These are phyloP conservation scores for Ichneumoninae sp. DNA, from an alignment of 2,888 invertebrate genomes.

Conservation along the genomic window DNA sequence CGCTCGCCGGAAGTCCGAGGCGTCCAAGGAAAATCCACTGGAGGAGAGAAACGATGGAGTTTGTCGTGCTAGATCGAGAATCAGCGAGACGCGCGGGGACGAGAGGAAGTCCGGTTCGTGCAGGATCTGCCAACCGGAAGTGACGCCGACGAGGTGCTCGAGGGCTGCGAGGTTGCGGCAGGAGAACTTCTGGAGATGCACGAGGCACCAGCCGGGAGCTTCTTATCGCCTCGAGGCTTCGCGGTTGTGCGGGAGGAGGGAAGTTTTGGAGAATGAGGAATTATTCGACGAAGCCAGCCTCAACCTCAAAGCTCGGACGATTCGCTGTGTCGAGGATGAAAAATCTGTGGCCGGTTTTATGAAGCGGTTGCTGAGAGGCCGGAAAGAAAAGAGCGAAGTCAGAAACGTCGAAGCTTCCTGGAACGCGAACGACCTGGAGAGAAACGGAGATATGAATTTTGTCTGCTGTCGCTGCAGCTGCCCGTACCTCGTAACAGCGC, in stretches of 20 bases:
- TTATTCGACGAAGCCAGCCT: neutral
- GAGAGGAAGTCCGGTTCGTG: conserved; percentile 1
- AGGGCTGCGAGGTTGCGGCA: conserved; percentile 1
- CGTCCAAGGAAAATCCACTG: neutral
- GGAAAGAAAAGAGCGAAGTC: conserved; percentile 18
- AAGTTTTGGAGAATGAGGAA: neutral
- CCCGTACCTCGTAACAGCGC: conserved; percentile 62
- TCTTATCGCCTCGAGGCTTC: conserved; percentile 52
- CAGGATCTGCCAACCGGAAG: conserved; percentile 56
- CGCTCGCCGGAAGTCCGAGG: neutral
- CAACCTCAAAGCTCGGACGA: conserved; percentile 8
- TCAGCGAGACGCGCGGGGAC: neutral
- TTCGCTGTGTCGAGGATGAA: neutral
- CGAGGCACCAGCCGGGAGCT: conserved; percentile 59
- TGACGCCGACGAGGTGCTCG: conserved; percentile 43
- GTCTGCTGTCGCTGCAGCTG: conserved; percentile 70
- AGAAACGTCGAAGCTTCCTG: neutral
- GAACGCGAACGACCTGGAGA: neutral
- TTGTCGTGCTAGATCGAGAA: conserved; percentile 6
- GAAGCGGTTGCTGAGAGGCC: conserved; percentile 52
- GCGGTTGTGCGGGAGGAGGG: neutral
- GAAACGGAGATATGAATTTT: conserved; percentile 47
- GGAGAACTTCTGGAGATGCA: conserved; percentile 60
- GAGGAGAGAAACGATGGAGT: neutral
- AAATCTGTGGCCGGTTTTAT: conserved; percentile 39